Evolutionary conservation across 2,888 invertebrate genomes (phyloP).

Genomic region (Cordilura impudica): DNA sequence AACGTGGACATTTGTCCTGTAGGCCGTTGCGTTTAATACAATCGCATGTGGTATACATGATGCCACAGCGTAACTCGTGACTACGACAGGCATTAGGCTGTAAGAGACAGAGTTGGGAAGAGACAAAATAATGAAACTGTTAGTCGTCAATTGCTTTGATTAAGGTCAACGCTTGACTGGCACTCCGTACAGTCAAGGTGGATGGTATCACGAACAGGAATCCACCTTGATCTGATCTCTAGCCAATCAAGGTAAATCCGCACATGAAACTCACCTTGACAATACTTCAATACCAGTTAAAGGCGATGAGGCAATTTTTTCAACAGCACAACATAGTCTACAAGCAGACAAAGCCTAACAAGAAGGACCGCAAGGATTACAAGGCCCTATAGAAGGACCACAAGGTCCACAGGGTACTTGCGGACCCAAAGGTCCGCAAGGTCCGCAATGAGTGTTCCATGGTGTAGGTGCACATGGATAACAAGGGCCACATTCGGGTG

Average conservation of each 20-base stretch:
- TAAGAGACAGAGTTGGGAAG: neutral
- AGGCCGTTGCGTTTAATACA: constrained; percentile 81
- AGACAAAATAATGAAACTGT: constrained; percentile 9
- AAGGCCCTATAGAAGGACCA: constrained; percentile 64
- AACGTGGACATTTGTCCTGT: constrained; percentile 81
- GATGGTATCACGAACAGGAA: constrained; percentile 65
- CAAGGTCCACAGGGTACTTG: constrained; percentile 67
- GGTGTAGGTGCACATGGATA: constrained; percentile 67
- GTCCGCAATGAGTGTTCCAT: constrained; percentile 67
- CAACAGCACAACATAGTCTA: constrained; percentile 61
- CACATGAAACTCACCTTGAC: constrained; percentile 70
- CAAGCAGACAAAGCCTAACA: constrained; percentile 55
- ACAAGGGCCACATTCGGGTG: constrained; percentile 68
- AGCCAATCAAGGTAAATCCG: constrained; percentile 69
- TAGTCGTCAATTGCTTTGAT: neutral
- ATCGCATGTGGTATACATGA: constrained; percentile 80
- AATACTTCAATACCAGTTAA: constrained; percentile 46
- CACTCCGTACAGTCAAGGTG: constrained; percentile 68
- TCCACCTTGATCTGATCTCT: constrained; percentile 69
- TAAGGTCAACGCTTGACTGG: constrained; percentile 41
- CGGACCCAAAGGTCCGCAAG: constrained; percentile 67
- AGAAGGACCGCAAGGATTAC: constrained; percentile 57
- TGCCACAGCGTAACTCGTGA: constrained; percentile 79
- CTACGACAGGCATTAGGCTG: constrained; percentile 78
- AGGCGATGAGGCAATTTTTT: constrained; percentile 65